A percentile compares a stretch with the other conserved stretches of the same genome.
Conservation (phyloP, 2,113 vertebrate species). For the Dasyurus viverrinus region DNA sequence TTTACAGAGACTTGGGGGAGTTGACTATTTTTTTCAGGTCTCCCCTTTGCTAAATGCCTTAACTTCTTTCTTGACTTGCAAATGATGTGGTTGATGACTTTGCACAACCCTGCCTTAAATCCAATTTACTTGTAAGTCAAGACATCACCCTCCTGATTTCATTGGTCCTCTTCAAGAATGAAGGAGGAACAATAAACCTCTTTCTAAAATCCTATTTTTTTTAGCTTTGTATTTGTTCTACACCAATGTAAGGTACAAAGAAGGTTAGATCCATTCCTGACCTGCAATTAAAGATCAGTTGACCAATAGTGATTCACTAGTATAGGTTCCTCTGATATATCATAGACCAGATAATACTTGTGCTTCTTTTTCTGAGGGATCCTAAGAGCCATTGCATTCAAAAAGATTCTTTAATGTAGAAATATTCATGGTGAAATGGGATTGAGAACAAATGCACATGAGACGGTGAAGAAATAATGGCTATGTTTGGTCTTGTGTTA, state of each 20-base stretch:
- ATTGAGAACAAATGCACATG: not conserved
- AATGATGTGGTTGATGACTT: too few relatives aligned
- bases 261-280: not conserved
- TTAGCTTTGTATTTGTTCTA: not conserved
- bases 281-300: not conserved
- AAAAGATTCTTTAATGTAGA: constrained; percentile 4
- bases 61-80: not conserved
- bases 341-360: too few relatives aligned
- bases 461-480: too few relatives aligned
- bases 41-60: not conserved
- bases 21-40: not conserved
- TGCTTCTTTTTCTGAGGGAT: not conserved
- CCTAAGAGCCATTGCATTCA: not conserved
- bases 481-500: not conserved
- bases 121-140: too few relatives aligned
- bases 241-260: not conserved
- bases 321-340: not conserved
- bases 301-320: not conserved
- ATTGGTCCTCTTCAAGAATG: too few relatives aligned
- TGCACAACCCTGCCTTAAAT: too few relatives aligned
- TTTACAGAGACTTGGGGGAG: not conserved
- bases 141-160: too few relatives aligned
- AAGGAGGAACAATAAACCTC: too few relatives aligned
- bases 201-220: not conserved
- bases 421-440: not conserved